These are phyloP conservation scores for Chlorodrepanis virens DNA, from an alignment of 2,113 vertebrate species.

Conservation along the genomic window DNA sequence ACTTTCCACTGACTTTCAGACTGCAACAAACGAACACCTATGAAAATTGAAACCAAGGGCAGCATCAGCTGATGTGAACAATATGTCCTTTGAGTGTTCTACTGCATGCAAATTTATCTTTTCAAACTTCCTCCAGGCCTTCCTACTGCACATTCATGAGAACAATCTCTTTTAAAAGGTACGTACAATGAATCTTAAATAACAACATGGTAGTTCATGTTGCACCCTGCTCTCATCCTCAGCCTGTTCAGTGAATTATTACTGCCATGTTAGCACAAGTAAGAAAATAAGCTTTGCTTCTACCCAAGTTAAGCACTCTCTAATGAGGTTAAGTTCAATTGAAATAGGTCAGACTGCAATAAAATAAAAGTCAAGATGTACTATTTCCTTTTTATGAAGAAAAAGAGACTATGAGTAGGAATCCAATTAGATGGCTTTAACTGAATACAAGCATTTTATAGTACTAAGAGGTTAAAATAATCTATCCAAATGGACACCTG, in stretches of 20 bases:
- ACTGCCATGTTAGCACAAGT: neutral
- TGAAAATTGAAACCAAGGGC: neutral
- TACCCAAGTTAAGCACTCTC: neutral
- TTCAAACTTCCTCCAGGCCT: neutral
- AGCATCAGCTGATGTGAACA: accelerated
- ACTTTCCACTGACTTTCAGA: neutral
- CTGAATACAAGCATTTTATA: neutral
- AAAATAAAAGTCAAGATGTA: neutral
- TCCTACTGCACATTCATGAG: neutral
- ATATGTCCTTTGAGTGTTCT: neutral
- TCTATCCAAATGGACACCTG: neutral
- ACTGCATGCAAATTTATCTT: neutral
- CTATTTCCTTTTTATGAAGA: neutral
- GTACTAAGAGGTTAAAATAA: neutral
- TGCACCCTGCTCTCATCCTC: neutral
- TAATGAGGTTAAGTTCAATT: neutral
- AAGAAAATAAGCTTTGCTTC: neutral
- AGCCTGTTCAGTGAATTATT: neutral
- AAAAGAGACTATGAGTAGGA: neutral
- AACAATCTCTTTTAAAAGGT: neutral
- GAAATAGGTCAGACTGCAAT: neutral
- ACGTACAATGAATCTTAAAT: neutral
- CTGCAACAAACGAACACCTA: neutral
- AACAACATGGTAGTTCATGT: neutral
- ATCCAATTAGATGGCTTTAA: neutral